Conservation (phyloP, 2,113 vertebrate genomes). For the Scytalopus superciliaris region DNA sequence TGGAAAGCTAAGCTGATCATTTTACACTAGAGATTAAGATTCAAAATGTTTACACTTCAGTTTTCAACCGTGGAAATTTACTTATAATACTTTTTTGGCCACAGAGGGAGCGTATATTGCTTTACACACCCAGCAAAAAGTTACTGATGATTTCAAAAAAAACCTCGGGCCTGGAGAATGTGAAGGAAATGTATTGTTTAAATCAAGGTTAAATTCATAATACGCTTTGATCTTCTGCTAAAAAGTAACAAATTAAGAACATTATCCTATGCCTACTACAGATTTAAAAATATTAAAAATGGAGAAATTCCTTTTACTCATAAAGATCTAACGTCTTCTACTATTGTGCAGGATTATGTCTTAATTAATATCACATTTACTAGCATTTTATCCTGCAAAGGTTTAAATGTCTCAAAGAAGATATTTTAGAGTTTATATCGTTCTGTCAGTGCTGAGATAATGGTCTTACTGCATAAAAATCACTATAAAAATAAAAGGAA, state of each 20-base stretch:
- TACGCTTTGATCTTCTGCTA: slow-evolving; percentile 42
- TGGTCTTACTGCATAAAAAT: slow-evolving; percentile 27
- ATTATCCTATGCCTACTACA: slow-evolving; percentile 42
- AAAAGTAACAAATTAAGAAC: slow-evolving; percentile 55
- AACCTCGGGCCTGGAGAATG: not conserved
- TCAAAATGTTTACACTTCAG: not conserved
- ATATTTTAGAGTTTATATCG: slow-evolving; percentile 11
- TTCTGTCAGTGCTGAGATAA: slow-evolving; percentile 21
- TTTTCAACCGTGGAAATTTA: not conserved
- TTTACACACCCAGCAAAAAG: not conserved
- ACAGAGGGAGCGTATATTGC: accelerated
- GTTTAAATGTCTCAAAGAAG: slow-evolving; percentile 40
- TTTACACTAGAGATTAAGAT: not conserved
- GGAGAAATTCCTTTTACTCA: not conserved
- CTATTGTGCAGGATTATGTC: slow-evolving; percentile 37
- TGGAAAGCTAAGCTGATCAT: not conserved
- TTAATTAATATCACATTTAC: slow-evolving; percentile 36
- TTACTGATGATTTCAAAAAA: not conserved
- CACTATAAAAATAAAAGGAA: not conserved
- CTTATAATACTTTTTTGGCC: not conserved
- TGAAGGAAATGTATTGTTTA: slow-evolving; percentile 9
- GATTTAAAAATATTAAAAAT: slow-evolving; percentile 45
- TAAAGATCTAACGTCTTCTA: not conserved
- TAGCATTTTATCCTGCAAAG: slow-evolving; percentile 36
- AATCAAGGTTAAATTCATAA: slow-evolving; percentile 53